Conservation (phyloP, 2,797 vertebrate species). For the Poeciliopsis turneri region DNA sequence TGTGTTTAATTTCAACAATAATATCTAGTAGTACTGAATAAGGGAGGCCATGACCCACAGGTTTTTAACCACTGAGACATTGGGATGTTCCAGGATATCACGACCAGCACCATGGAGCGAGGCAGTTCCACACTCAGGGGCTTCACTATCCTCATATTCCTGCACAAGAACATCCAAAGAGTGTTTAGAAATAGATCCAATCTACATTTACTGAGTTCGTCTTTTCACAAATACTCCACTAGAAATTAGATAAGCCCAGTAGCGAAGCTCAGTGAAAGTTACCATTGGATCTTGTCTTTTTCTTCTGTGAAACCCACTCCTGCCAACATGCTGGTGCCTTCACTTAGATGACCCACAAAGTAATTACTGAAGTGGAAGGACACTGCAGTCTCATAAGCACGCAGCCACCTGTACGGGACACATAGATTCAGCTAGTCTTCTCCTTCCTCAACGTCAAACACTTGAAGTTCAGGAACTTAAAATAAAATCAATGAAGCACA, state of each 20-base stretch:
- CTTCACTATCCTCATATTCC: conserved; percentile 88
- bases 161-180: conserved; percentile 39
- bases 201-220: not conserved
- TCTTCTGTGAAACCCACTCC: conserved; percentile 87
- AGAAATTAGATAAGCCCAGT: not conserved
- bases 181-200: not conserved
- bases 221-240: not conserved
- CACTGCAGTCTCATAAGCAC: conserved; percentile 89
- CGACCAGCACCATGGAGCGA: conserved; percentile 92
- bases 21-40: not conserved
- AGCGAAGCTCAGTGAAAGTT: conserved; percentile 3
- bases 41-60: conserved; percentile 75
- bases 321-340: conserved; percentile 85
- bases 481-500: not conserved
- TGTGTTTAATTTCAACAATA: not conserved
- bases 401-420: conserved; percentile 85
- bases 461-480: not conserved
- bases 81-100: conserved; percentile 93
- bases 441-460: not conserved
- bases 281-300: conserved; percentile 87
- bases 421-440: not conserved
- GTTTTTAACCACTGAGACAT: conserved; percentile 93
- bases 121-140: conserved; percentile 89
- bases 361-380: conserved; percentile 98
- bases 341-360: conserved; percentile 93